Percentiles rank a stretch among this genome's conserved stretches.
Evolutionary conservation across 1,140 invertebrate genomes (phyloP).

Genomic region (Fopius arisanus): DNA sequence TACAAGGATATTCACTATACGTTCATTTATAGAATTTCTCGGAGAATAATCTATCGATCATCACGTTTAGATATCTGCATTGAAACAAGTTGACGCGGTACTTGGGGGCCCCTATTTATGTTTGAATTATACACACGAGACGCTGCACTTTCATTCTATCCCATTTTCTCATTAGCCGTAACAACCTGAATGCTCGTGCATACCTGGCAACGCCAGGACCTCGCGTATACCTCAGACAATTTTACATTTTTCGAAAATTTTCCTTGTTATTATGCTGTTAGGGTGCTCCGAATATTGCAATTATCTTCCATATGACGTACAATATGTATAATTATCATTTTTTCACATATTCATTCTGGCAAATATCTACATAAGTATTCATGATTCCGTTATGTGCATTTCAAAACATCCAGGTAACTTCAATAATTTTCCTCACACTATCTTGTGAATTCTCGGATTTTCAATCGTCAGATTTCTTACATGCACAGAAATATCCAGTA

Average conservation of each 20-base stretch:
- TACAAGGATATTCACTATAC: constrained; percentile 19
- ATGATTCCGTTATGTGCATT: no score
- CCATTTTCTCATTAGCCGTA: constrained; percentile 6
- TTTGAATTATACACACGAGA: constrained; percentile 7
- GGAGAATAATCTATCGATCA: constrained; percentile 7
- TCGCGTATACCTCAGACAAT: background rate
- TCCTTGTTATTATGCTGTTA: background rate
- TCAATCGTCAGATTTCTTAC: no score
- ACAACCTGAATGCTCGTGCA: background rate
- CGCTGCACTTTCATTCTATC: constrained; percentile 5
- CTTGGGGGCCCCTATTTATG: background rate
- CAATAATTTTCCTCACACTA: no score
- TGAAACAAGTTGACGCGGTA: constrained; percentile 4
- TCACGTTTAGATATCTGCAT: constrained; percentile 1
- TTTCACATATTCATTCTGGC: background rate
- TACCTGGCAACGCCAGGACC: background rate
- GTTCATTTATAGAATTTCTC: constrained; percentile 13
- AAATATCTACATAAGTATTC: no score
- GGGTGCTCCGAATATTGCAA: background rate
- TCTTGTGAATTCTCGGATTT: no score
- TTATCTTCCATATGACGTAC: background rate
- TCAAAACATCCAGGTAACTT: no score
- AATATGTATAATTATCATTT: background rate
- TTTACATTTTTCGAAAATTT: background rate
- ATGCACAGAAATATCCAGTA: no score